Percentiles rank a stretch among this genome's conserved stretches.
Conservation (phyloP, 2,888 invertebrate species). For the Lasius fuliginosus region DNA sequence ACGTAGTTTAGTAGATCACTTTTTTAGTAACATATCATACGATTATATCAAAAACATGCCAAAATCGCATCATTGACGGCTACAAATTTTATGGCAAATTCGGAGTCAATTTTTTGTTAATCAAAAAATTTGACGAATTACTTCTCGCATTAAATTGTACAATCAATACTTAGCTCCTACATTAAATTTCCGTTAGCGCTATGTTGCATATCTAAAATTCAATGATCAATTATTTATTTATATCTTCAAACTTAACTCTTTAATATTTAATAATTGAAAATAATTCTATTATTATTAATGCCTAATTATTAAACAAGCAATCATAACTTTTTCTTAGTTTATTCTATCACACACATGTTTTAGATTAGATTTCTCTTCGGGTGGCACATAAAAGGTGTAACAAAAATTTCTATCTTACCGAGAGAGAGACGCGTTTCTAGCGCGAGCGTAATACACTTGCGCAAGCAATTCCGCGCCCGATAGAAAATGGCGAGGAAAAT, state of each 20-base stretch:
- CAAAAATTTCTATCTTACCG: background rate
- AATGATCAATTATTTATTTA: background rate
- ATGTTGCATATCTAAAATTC: background rate
- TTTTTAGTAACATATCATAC: background rate
- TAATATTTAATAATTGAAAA: background rate
- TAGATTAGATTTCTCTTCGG: slow-evolving; percentile 2
- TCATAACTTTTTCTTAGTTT: background rate
- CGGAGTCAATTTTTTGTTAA: background rate
- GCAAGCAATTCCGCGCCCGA: background rate
- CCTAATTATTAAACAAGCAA: background rate
- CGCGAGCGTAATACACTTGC: background rate
- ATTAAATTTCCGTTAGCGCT: background rate
- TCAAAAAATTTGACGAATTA: background rate
- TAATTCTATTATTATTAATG: background rate
- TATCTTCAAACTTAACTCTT: background rate
- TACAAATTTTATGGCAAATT: background rate
- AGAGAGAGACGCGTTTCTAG: background rate
- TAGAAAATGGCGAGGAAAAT: slow-evolving; percentile 11
- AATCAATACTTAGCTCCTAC: background rate
- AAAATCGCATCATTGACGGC: background rate
- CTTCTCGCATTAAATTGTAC: background rate
- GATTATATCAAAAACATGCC: background rate
- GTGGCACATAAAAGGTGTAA: background rate
- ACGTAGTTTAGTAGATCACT: slow-evolving; percentile 16
- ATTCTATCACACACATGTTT: background rate